phyloP scores from a whole-genome alignment of 2,797 vertebrate genomes.

The Cuculus canorus region DNA sequence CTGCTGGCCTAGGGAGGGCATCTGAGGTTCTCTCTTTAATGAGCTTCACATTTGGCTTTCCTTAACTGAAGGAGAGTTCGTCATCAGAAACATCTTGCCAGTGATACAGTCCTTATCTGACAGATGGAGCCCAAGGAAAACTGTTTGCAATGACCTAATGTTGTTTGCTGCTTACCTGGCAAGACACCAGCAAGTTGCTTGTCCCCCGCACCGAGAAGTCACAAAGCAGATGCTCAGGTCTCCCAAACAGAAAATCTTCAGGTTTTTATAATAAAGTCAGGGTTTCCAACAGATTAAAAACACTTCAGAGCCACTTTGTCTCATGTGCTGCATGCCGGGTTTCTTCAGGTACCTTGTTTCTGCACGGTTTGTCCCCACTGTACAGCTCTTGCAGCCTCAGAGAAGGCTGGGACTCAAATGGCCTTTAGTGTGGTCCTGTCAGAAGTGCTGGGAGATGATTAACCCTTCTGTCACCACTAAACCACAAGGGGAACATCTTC shows the following conservation, averaged over 20 bases:
- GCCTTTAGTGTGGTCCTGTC: neutral
- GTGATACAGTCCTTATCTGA: conserved; percentile 56
- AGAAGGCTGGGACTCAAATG: neutral
- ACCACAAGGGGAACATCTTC: conserved; percentile 19
- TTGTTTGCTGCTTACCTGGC: conserved; percentile 31
- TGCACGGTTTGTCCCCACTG: neutral
- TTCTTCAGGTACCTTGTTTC: neutral
- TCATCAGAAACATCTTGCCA: conserved; percentile 36
- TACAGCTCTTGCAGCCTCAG: neutral
- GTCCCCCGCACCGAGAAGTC: neutral
- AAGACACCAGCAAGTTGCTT: conserved; percentile 8
- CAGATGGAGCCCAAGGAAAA: conserved; percentile 55
- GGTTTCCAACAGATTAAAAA: neutral
- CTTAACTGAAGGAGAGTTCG: conserved; percentile 51
- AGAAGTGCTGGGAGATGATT: neutral
- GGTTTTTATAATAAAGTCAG: neutral
- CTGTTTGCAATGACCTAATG: conserved; percentile 54
- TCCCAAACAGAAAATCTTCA: neutral
- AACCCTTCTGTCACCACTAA: conserved; percentile 41
- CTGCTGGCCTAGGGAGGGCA: neutral
- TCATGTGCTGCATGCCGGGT: neutral
- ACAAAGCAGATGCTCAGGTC: neutral
- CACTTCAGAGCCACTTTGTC: neutral
- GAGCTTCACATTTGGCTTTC: conserved; percentile 33
- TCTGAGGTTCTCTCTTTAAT: neutral